Evolutionary conservation across 2,113 vertebrate species (phyloP).

Genomic region (Ellobius talpinus): DNA sequence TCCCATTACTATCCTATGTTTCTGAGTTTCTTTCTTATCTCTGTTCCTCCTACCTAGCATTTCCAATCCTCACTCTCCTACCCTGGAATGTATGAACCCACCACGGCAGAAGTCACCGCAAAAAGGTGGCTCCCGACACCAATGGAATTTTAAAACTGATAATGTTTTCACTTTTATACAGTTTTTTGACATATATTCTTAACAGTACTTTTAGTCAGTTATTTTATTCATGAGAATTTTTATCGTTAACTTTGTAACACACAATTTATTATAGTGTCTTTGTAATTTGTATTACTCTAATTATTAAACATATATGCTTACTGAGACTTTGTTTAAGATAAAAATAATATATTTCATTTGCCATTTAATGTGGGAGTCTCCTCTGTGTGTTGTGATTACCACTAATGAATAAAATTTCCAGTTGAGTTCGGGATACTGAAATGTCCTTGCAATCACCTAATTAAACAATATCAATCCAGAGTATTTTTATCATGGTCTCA

Average conservation of each 20-base stretch:
- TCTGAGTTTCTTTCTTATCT: too few relatives aligned
- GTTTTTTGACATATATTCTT: not conserved
- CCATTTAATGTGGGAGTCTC: too few relatives aligned
- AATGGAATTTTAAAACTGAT: not conserved
- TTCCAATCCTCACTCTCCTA: too few relatives aligned
- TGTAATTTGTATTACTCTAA: not conserved
- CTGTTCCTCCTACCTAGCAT: too few relatives aligned
- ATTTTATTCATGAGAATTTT: conserved; percentile 42
- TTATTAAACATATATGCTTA: not conserved
- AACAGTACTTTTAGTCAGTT: not conserved
- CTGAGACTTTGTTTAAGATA: conserved; percentile 44
- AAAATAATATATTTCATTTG: not conserved
- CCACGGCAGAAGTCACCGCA: too few relatives aligned
- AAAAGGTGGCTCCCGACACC: too few relatives aligned
- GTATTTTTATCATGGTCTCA: not conserved
- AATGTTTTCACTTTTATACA: conserved; percentile 12
- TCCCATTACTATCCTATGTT: too few relatives aligned
- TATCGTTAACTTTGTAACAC: not conserved
- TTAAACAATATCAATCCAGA: not conserved
- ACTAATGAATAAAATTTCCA: not conserved
- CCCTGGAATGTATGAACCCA: too few relatives aligned
- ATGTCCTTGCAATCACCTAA: not conserved
- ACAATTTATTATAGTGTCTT: not conserved
- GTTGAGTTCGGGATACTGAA: not conserved
- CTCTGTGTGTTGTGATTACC: too few relatives aligned